Base-by-base conservation (phyloP, 2,888 invertebrate species). In the Drosophila neotestacea region DNA sequence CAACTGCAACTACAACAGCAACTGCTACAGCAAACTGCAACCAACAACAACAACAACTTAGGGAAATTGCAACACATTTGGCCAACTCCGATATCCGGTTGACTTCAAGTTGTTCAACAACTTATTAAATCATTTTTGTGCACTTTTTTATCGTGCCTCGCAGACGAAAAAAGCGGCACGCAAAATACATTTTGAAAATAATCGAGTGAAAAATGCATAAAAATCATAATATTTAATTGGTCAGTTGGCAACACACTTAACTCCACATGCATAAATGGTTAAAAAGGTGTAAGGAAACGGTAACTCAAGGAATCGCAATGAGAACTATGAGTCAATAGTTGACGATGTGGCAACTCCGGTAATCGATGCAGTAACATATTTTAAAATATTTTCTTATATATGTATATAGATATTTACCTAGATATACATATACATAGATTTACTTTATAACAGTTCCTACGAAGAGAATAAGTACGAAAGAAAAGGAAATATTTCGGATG, bases 111-210 rank as follows among this genome's bases (percentile, higher is more conserved):
- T 79, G 79, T 69, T 62, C 32, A 64, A 59, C 82, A 68, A 82
- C 80, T 76, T 80, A 80, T 80, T 79, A 79, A 80, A 80, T 80
- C 80, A 82, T 73, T 73, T 78, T 78, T 80, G 59, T 72, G 62
- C 47, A 64, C 52, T 65, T 73, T 77, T 73, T 47, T 22, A 58
- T 67, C 48, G 61, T 54, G 55, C n/a, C 55, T 46, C 16, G 30
- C 61, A 44, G 27, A 34, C 28, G 22, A 30, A 54, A 52, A 41
- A 46, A 42, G 13, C 11, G 28, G 27, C 59, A 48, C 42, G 51
- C 39, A 51, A 63, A 54, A 66, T 38, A 32, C n/a, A 22, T 39
- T 32, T 27, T 28, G 30, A 30, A 32, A 41, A 30, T 44, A 36
- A 27, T 27, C n/a, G 32, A 36, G 7, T 4, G 1, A 44, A 42